A percentile compares a stretch with the other conserved stretches of the same genome.
Conservation (phyloP, 2,113 vertebrate genomes). For the Perccottus glenii region DNA sequence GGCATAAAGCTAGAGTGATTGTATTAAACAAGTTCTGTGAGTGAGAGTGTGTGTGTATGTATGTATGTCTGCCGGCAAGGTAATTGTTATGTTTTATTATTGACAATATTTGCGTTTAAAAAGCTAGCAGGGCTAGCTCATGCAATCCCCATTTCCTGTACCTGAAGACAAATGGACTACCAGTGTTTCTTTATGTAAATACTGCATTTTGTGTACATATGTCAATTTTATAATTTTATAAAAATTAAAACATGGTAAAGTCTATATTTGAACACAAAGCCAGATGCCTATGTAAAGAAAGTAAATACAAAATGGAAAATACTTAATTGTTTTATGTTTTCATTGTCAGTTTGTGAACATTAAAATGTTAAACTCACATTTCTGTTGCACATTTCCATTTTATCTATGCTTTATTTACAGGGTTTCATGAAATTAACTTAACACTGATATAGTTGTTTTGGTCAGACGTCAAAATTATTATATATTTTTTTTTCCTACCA, state of each 20-base stretch:
- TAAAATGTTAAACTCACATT: constrained; percentile 44
- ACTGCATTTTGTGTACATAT: constrained; percentile 71
- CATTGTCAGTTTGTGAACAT: constrained; percentile 63
- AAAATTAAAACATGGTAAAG: constrained; percentile 64
- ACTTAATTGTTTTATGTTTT: constrained; percentile 58
- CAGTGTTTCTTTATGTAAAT: constrained; percentile 64
- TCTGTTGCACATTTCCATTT: neutral
- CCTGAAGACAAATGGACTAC: constrained; percentile 38
- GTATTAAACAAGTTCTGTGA: constrained; percentile 35
- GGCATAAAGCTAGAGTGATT: constrained; percentile 53
- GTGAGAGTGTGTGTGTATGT: constrained; percentile 7
- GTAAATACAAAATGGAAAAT: constrained; percentile 53
- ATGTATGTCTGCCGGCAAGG: neutral
- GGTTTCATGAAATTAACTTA: too few relatives aligned
- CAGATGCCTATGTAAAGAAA: constrained; percentile 65
- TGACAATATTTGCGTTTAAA: neutral
- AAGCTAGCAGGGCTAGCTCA: constrained; percentile 74
- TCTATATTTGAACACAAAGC: constrained; percentile 64
- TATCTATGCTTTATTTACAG: too few relatives aligned
- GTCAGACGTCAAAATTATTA: too few relatives aligned
- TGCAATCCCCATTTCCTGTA: constrained; percentile 16
- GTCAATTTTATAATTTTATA: constrained; percentile 78
- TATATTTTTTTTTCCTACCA: too few relatives aligned
- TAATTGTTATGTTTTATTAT: constrained; percentile 5
- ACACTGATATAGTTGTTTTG: too few relatives aligned